Conservation (phyloP, 2,888 invertebrate genomes). For the Zele albiditarsus region DNA sequence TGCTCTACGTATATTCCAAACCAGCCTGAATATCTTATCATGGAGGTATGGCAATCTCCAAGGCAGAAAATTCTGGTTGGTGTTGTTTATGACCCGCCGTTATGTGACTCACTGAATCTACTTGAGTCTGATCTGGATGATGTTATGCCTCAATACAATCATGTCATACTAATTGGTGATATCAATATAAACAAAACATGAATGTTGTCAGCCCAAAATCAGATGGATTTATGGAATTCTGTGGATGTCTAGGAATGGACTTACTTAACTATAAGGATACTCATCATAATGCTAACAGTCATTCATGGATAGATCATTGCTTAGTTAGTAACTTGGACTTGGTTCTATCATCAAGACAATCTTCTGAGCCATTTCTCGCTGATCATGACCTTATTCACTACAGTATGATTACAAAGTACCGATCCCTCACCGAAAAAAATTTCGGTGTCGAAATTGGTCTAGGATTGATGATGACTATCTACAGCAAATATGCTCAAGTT, state of each 20-base stretch:
- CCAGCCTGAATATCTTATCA: not conserved
- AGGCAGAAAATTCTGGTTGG: not conserved
- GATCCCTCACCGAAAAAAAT: not conserved
- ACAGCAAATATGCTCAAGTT: too few species aligned
- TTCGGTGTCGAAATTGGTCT: constrained; percentile 5
- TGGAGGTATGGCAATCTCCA: not conserved
- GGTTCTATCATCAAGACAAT: too few species aligned
- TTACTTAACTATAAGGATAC: not conserved
- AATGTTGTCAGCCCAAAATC: not conserved
- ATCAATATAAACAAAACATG: not conserved
- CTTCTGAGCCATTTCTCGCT: too few species aligned
- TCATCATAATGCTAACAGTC: not conserved
- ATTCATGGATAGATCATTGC: too few species aligned
- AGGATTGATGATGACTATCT: too few species aligned
- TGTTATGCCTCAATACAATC: not conserved
- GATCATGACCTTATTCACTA: not conserved
- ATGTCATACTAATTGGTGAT: not conserved
- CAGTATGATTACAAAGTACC: constrained; percentile 1
- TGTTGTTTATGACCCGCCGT: not conserved
- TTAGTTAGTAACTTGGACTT: too few species aligned
- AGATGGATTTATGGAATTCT: not conserved
- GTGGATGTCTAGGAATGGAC: not conserved
- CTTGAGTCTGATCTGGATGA: not conserved
- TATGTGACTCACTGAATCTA: not conserved
- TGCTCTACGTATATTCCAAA: not conserved